These are phyloP conservation scores for Riparia riparia DNA, from an alignment of 2,113 vertebrate genomes.

Conservation along the genomic window DNA sequence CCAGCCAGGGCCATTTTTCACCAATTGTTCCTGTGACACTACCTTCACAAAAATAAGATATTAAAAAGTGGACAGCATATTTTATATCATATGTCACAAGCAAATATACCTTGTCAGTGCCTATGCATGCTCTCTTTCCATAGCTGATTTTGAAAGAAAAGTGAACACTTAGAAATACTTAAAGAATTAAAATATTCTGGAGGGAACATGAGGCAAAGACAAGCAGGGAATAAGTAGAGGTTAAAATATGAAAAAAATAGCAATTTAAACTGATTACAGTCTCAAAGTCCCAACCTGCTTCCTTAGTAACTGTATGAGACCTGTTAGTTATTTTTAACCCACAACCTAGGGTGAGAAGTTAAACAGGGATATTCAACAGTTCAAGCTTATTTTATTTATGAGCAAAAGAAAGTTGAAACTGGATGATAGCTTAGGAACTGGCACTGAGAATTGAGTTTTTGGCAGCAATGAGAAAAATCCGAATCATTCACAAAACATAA, in stretches of 20 bases:
- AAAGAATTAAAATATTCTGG: not conserved
- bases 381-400: not conserved
- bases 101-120: not conserved
- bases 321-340: not conserved
- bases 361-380: not conserved
- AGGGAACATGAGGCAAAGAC: not conserved
- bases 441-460: not conserved
- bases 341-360: not conserved
- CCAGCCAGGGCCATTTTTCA: not conserved
- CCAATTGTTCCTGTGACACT: not conserved
- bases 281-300: not conserved
- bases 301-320: not conserved
- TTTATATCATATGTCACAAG: not conserved
- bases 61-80: not conserved
- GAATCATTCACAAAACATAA: not conserved
- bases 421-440: not conserved
- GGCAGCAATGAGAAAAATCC: not conserved
- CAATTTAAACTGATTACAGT: not conserved
- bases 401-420: not conserved
- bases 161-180: not conserved
- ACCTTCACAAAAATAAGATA: not conserved
- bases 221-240: not conserved
- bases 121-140: not conserved
- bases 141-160: not conserved
- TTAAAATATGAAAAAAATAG: not conserved